These are phyloP conservation scores for Trinorchestia longiramus DNA, from an alignment of 1,140 invertebrate genomes.

Conservation along the genomic window DNA sequence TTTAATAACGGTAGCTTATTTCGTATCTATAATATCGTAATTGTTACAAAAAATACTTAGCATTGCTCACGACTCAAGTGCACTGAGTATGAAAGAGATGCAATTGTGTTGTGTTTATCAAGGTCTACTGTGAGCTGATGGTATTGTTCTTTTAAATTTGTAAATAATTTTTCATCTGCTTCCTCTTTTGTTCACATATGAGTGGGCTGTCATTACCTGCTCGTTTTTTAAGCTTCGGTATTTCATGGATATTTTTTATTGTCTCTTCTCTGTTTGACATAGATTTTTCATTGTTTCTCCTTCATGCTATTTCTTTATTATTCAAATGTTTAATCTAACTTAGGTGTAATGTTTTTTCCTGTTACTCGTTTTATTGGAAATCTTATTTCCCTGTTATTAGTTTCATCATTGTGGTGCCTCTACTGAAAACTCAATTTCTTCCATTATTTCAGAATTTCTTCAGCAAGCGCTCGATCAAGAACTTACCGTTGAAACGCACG, in stretches of 20 bases:
- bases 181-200: neutral
- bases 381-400: neutral
- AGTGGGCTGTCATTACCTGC: neutral
- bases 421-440: neutral
- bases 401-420: neutral
- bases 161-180: neutral
- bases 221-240: neutral
- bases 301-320: neutral
- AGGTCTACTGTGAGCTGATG: neutral
- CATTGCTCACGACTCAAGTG: neutral
- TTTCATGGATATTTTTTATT: neutral
- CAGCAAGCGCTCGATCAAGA: conserved; percentile 88
- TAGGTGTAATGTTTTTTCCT: neutral
- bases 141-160: neutral
- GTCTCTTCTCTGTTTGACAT: neutral
- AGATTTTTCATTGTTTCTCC: neutral
- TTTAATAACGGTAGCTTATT: neutral
- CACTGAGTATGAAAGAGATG: neutral
- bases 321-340: neutral
- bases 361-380: neutral
- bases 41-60: too few relatives aligned
- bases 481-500: conserved; percentile 89
- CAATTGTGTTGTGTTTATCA: neutral
- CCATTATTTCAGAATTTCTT: conserved; percentile 82
- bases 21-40: neutral